Percentiles rank a stretch among this genome's conserved stretches.
phyloP scores from a whole-genome alignment of 2,113 vertebrate species.

The Pao palembangensis region DNA sequence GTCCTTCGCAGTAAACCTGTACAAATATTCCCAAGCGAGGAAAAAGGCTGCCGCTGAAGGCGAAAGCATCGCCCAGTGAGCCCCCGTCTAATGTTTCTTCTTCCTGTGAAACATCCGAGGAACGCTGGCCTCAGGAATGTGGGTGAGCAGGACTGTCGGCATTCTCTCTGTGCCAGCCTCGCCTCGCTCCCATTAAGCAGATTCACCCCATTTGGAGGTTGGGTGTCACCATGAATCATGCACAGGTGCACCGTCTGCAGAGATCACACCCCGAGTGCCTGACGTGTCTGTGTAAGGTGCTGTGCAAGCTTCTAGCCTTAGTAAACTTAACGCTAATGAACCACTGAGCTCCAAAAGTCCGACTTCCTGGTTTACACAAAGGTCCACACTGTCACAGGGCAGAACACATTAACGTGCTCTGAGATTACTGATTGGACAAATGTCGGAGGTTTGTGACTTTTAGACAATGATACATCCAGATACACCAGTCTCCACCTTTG shows the following conservation, averaged over 20 bases:
- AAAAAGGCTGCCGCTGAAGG: not conserved
- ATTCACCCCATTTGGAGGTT: not conserved
- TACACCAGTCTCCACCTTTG: not conserved
- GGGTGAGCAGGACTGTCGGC: conserved; percentile 17
- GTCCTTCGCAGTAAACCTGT: not conserved
- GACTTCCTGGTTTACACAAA: conserved; percentile 14
- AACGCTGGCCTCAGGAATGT: conserved; percentile 31
- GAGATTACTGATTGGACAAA: conserved; percentile 31
- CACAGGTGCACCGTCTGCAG: conserved; percentile 7
- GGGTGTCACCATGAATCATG: not conserved
- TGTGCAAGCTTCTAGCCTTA: not conserved
- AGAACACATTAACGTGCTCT: conserved; percentile 7
- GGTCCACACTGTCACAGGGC: not conserved
- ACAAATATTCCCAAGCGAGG: not conserved
- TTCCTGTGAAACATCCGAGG: conserved; percentile 17
- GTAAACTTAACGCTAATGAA: no score
- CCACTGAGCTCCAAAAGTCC: no score
- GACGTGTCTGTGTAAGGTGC: conserved; percentile 34
- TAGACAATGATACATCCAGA: not conserved
- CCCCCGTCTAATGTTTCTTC: conserved; percentile 1
- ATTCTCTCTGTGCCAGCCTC: conserved; percentile 25
- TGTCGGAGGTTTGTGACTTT: conserved; percentile 7
- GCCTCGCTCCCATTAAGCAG: conserved; percentile 29
- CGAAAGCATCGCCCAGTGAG: not conserved
- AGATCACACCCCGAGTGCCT: not conserved